phyloP scores from a whole-genome alignment of 2,113 vertebrate species.

The Cyprinodon variegatus region DNA sequence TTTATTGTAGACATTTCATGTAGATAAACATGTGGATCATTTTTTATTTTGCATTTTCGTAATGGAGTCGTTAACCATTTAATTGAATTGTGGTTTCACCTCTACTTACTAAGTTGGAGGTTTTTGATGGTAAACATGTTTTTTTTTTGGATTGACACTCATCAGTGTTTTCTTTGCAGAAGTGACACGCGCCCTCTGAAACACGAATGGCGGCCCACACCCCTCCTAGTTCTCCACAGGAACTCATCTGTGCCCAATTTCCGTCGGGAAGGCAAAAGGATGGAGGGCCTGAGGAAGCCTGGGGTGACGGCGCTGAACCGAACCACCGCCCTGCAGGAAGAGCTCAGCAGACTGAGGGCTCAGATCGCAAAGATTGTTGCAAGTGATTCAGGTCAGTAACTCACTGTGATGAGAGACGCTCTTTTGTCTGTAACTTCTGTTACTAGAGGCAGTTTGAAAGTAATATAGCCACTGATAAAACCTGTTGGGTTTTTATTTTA shows the following conservation, averaged over 20 bases:
- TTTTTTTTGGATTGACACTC: background rate
- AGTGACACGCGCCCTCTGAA: conserved; percentile 92
- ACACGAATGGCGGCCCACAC: conserved; percentile 96
- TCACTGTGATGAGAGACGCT: background rate
- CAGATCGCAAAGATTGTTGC: conserved; percentile 97
- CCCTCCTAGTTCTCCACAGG: conserved; percentile 93
- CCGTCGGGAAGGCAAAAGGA: conserved; percentile 90
- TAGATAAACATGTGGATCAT: too few species aligned
- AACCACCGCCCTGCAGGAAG: conserved; percentile 93
- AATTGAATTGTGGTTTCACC: too few species aligned
- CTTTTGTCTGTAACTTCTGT: background rate
- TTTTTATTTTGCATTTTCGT: too few species aligned
- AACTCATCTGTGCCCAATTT: conserved; percentile 98
- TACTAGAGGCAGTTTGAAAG: too few species aligned
- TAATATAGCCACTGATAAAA: too few species aligned
- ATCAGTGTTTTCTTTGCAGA: conserved; percentile 68
- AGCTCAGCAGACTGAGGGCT: conserved; percentile 90
- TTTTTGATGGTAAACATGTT: background rate
- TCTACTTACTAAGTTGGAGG: too few species aligned
- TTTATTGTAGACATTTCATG: too few species aligned
- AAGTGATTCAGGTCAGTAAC: conserved; percentile 82
- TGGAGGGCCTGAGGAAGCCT: conserved; percentile 92
- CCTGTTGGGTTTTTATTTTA: background rate
- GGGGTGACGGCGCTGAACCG: conserved; percentile 91
- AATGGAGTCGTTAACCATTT: too few species aligned